Percentiles rank a stretch among this genome's conserved stretches.
These are phyloP conservation scores for Stigmatopora argus DNA, from an alignment of 2,113 vertebrate species.

Conservation along the genomic window DNA sequence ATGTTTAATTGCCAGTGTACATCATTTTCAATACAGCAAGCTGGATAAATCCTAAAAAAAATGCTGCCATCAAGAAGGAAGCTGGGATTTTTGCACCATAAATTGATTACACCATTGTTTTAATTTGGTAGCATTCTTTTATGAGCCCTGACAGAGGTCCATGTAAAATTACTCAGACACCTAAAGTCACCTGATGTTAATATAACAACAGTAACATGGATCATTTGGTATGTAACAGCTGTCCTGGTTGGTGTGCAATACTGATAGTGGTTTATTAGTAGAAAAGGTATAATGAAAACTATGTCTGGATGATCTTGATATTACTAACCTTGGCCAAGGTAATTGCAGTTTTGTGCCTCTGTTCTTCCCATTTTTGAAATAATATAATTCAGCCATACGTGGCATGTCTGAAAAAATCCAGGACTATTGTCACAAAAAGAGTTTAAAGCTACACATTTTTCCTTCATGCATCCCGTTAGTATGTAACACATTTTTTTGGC, in stretches of 20 bases:
- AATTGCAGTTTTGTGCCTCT: conserved; percentile 24
- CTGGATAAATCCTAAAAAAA: background rate
- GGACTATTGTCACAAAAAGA: background rate
- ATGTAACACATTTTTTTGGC: background rate
- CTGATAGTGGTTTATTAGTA: conserved; percentile 32
- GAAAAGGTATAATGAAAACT: conserved; percentile 26
- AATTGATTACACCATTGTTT: background rate
- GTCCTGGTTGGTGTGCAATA: conserved; percentile 23
- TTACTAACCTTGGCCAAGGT: conserved; percentile 36
- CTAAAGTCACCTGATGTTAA: conserved; percentile 18
- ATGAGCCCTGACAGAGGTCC: conserved; percentile 2
- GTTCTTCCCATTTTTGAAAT: background rate
- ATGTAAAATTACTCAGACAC: conserved; percentile 3
- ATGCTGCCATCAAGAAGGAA: background rate
- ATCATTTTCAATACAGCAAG: conserved; percentile 19
- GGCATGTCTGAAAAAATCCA: background rate
- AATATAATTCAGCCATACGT: background rate
- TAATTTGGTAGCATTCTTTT: conserved; percentile 5
- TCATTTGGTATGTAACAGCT: conserved; percentile 23
- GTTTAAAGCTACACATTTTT: background rate
- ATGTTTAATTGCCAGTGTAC: conserved; percentile 24
- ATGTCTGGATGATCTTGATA: conserved; percentile 25
- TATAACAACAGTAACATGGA: conserved; percentile 3
- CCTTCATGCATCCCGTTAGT: background rate
- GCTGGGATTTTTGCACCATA: background rate